Conservation (phyloP, 2,113 vertebrate species). For the Chlorodrepanis virens region DNA sequence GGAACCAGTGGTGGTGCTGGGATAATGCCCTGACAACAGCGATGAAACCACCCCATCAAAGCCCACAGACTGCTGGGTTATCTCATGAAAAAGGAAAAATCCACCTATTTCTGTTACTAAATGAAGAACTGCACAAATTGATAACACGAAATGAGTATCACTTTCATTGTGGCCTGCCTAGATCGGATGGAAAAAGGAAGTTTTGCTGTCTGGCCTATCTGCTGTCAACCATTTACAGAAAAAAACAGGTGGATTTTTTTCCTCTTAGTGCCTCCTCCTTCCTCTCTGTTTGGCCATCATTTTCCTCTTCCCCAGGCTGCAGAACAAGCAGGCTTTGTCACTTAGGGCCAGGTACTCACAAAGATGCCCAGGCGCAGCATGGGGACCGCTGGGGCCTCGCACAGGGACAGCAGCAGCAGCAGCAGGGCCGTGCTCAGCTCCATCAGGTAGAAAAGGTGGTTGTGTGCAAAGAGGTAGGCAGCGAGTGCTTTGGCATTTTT, state of each 20-base stretch:
- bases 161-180: background rate
- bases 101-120: background rate
- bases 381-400: conserved; percentile 92
- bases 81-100: background rate
- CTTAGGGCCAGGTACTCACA: conserved; percentile 66
- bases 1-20: background rate
- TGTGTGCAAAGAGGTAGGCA: conserved; percentile 97
- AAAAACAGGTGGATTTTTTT: background rate
- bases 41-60: background rate
- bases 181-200: background rate
- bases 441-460: conserved; percentile 97
- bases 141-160: background rate
- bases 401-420: conserved; percentile 91
- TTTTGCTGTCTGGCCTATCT: background rate
- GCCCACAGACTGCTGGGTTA: background rate
- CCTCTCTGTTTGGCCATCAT: background rate
- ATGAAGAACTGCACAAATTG: background rate
- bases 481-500: conserved; percentile 87
- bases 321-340: background rate
- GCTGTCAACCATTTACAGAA: background rate
- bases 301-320: background rate
- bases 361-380: conserved; percentile 92
- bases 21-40: background rate
- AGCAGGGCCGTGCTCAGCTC: conserved; percentile 89
- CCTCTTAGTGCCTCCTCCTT: background rate